Evolutionary conservation across 2,113 vertebrate species (phyloP).

Genomic region (Melanerpes aurifrons): DNA sequence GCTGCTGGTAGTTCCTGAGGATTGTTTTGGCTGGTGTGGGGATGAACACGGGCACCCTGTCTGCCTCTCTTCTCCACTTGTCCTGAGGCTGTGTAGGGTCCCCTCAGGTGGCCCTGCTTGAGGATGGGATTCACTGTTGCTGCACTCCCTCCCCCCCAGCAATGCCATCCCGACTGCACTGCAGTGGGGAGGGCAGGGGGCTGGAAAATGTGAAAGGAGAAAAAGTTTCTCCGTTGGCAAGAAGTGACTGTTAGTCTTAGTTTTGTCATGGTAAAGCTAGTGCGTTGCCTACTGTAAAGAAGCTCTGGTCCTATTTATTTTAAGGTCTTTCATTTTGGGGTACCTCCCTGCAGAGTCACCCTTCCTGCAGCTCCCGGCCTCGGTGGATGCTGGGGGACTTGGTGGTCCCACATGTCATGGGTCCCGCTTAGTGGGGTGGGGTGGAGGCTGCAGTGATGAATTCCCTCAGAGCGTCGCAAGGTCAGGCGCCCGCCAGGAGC

Average conservation of each 20-base stretch:
- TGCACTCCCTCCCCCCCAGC: not conserved
- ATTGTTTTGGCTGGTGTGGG: not conserved
- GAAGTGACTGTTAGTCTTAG: slow-evolving; percentile 55
- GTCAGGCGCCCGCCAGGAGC: slow-evolving; percentile 42
- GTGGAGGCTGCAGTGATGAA: slow-evolving; percentile 9
- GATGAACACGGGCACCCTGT: not conserved
- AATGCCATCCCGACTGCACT: not conserved
- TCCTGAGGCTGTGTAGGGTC: not conserved
- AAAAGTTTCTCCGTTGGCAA: slow-evolving; percentile 47
- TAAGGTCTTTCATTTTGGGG: not conserved
- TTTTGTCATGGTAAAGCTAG: slow-evolving; percentile 21
- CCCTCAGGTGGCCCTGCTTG: not conserved
- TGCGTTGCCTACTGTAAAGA: slow-evolving; percentile 32
- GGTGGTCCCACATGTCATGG: not conserved
- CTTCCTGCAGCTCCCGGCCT: not conserved
- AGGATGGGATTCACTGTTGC: not conserved
- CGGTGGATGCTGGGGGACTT: not conserved
- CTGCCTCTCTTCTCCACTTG: not conserved
- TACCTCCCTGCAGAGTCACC: not conserved
- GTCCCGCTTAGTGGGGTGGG: not conserved
- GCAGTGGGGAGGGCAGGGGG: not conserved
- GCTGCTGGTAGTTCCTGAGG: not conserved
- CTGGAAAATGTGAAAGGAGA: slow-evolving; percentile 5
- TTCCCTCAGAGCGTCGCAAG: slow-evolving; percentile 52
- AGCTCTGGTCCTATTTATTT: slow-evolving; percentile 34